Percentiles rank a stretch among this genome's conserved stretches.
Conservation (phyloP, 1,140 invertebrate species). For the Diachasma alloeum region DNA sequence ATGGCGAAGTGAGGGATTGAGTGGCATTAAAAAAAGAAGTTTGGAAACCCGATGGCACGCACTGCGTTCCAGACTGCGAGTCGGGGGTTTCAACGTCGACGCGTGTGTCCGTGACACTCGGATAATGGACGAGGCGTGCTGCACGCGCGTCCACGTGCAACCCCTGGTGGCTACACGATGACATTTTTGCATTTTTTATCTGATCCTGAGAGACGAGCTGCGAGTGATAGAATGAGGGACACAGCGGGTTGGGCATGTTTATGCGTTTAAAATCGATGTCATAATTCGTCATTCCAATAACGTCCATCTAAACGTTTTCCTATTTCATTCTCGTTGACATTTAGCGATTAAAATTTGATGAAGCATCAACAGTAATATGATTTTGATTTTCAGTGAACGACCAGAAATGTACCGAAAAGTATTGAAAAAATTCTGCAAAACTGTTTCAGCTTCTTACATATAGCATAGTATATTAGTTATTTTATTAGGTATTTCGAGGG, state of each 20-base stretch:
- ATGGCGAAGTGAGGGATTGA: neutral
- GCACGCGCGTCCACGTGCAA: constrained; percentile 31
- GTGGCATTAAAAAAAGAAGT: neutral
- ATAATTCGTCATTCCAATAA: constrained; percentile 15
- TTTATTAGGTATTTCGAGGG: too few relatives aligned
- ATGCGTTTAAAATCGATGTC: constrained; percentile 13
- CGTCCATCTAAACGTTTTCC: neutral
- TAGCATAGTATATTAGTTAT: too few relatives aligned
- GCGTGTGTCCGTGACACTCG: constrained; percentile 27
- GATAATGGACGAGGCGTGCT: constrained; percentile 34
- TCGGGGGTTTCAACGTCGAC: neutral
- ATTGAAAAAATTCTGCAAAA: too few relatives aligned
- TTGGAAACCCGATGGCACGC: neutral
- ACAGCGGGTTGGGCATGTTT: neutral
- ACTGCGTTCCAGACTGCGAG: neutral
- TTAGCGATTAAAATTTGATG: neutral
- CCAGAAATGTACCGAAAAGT: too few relatives aligned
- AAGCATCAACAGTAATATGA: too few relatives aligned
- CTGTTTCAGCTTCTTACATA: too few relatives aligned
- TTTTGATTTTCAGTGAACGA: too few relatives aligned
- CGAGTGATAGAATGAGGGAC: neutral
- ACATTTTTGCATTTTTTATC: constrained; percentile 17
- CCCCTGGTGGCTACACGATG: neutral
- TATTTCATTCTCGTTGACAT: neutral
- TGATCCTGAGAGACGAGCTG: neutral